Percentiles rank a stretch among this genome's conserved stretches.
These are phyloP conservation scores for Gasteruption jaculator DNA, from an alignment of 2,888 invertebrate genomes.

Conservation along the genomic window DNA sequence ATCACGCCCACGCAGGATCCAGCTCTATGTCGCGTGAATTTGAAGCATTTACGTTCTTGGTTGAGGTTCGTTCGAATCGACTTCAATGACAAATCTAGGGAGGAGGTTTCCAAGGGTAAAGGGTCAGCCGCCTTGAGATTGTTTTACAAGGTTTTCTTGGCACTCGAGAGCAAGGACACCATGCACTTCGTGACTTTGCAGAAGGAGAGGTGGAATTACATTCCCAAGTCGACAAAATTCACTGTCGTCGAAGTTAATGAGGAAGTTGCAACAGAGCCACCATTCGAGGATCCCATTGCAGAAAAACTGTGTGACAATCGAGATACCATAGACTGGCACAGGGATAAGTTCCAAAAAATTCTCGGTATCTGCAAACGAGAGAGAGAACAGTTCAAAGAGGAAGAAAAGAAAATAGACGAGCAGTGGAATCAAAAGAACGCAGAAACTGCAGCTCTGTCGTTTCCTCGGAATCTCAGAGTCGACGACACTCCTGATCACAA, in stretches of 20 bases:
- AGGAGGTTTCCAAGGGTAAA: slow-evolving; percentile 50
- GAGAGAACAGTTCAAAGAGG: slow-evolving; percentile 43
- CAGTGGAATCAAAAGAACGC: slow-evolving; percentile 24
- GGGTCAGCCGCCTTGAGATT: slow-evolving; percentile 56
- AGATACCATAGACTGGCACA: slow-evolving; percentile 59
- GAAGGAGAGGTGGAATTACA: slow-evolving; percentile 37
- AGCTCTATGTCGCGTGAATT: slow-evolving; percentile 54
- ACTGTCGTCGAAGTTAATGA: slow-evolving; percentile 31
- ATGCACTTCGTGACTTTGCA: slow-evolving; percentile 56
- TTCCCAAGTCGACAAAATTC: slow-evolving; percentile 34
- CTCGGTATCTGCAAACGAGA: slow-evolving; percentile 52
- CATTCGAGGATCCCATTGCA: slow-evolving; percentile 44
- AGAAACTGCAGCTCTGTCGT: slow-evolving; percentile 6
- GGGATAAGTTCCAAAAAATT: slow-evolving; percentile 52
- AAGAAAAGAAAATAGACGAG: slow-evolving; percentile 20
- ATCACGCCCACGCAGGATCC: slow-evolving; percentile 50
- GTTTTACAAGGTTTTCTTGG: slow-evolving; percentile 61
- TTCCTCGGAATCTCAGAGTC: neutral
- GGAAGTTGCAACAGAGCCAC: slow-evolving; percentile 18
- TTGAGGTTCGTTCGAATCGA: slow-evolving; percentile 54
- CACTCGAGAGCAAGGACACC: slow-evolving; percentile 58
- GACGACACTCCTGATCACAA: slow-evolving; percentile 3
- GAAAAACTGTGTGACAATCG: slow-evolving; percentile 53
- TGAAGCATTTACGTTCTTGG: slow-evolving; percentile 56
- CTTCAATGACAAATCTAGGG: slow-evolving; percentile 51